A percentile compares a stretch with the other conserved stretches of the same genome.
These are phyloP conservation scores for Oryzias melastigma DNA, from an alignment of 2,113 vertebrate species.

Conservation along the genomic window DNA sequence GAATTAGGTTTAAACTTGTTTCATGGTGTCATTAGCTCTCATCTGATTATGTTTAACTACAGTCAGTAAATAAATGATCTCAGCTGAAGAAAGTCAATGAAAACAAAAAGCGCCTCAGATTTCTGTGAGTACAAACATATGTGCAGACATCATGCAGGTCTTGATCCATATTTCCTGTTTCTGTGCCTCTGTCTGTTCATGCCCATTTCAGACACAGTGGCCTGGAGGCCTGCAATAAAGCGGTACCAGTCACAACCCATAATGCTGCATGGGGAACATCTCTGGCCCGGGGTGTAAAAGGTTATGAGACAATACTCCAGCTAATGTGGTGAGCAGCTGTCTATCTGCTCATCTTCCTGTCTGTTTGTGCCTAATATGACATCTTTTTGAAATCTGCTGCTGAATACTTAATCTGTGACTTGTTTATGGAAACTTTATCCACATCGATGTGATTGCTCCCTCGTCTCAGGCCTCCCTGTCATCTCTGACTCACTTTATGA, in stretches of 20 bases:
- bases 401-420: conserved; percentile 36
- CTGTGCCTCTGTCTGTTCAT: conserved; percentile 9
- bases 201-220: conserved; percentile 20
- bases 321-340: conserved; percentile 45
- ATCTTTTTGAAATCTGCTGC: conserved; percentile 20
- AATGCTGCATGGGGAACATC: conserved; percentile 44
- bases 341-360: conserved; percentile 35
- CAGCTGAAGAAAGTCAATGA: too few relatives aligned
- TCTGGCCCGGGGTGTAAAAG: conserved; percentile 38
- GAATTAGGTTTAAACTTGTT: too few relatives aligned
- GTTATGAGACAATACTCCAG: conserved; percentile 46
- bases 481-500: conserved; percentile 62
- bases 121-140: neutral
- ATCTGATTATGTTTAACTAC: too few relatives aligned
- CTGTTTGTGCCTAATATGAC: conserved; percentile 30
- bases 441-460: conserved; percentile 47
- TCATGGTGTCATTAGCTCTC: too few relatives aligned
- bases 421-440: conserved; percentile 54
- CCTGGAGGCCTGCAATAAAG: conserved; percentile 29
- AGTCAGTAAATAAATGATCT: too few relatives aligned
- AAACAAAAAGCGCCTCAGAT: neutral
- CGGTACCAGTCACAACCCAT: conserved; percentile 34
- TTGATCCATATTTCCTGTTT: conserved; percentile 19
- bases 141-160: conserved; percentile 15
- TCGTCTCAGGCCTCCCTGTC: conserved; percentile 42